Conservation (phyloP, 2,797 vertebrate species). For the Cryptoprocta ferox region DNA sequence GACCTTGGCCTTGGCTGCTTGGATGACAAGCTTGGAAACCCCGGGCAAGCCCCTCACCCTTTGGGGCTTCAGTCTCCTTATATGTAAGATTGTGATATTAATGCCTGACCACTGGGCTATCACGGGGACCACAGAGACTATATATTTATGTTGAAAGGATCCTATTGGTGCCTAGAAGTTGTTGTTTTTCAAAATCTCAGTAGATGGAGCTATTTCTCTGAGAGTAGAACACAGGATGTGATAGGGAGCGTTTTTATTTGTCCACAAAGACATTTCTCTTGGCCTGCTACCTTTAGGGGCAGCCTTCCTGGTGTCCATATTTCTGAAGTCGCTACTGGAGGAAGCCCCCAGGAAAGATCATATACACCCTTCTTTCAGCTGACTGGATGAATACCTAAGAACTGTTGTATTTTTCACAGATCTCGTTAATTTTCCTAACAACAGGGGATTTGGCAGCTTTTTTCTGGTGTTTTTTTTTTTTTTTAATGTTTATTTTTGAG, state of each 20-base stretch:
- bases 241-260: neutral
- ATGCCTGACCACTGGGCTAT: neutral
- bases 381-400: neutral
- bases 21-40: neutral
- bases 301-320: neutral
- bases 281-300: neutral
- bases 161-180: neutral
- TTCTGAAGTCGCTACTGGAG: neutral
- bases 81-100: neutral
- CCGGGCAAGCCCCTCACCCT: neutral
- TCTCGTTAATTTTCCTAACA: neutral
- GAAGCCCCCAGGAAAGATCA: neutral
- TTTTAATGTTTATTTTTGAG: too few species aligned
- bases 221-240: neutral
- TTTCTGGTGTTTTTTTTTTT: neutral
- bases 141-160: too few species aligned
- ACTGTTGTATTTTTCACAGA: neutral
- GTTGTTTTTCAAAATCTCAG: neutral
- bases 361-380: neutral
- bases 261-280: neutral
- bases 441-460: neutral
- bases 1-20: neutral
- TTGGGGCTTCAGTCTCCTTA: neutral
- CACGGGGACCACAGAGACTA: rapidly evolving
- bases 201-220: neutral